Evolutionary conservation across 2,113 vertebrate species (phyloP).

Genomic region (Mustela nigripes): DNA sequence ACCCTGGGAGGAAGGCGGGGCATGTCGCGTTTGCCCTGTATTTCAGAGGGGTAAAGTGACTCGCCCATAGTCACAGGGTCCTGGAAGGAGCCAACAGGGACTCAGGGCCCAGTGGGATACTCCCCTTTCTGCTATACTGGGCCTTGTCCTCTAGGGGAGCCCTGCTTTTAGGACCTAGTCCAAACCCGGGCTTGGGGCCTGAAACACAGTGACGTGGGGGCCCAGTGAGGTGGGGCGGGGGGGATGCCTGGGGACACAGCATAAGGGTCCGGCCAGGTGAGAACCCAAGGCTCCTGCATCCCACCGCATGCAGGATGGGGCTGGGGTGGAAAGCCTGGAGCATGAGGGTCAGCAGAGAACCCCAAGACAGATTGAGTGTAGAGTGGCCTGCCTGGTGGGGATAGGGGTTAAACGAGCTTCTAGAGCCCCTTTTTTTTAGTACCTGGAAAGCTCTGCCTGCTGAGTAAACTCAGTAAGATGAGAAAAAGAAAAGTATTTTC

Average conservation of each 20-base stretch:
- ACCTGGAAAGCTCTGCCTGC: not conserved
- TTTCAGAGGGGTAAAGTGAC: not conserved
- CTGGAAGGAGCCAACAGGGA: not conserved
- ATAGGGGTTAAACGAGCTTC: not conserved
- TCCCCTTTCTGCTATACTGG: rapidly evolving
- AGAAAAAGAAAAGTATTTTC: not conserved
- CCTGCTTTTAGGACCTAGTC: too few species aligned
- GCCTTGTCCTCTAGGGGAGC: not conserved
- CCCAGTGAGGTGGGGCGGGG: not conserved
- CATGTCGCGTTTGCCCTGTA: too few species aligned
- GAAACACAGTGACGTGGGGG: not conserved
- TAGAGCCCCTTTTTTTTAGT: too few species aligned
- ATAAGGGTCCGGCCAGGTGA: not conserved
- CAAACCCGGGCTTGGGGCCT: not conserved
- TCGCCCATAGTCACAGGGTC: too few species aligned
- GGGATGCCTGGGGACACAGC: not conserved
- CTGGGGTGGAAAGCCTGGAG: not conserved
- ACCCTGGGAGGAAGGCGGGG: rapidly evolving
- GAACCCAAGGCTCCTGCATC: rapidly evolving
- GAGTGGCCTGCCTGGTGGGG: not conserved
- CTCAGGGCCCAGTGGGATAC: not conserved
- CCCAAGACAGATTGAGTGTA: not conserved
- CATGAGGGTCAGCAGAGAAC: not conserved
- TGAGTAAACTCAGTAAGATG: not conserved
- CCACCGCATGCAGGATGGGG: not conserved